Evolutionary conservation across 2,888 invertebrate species (phyloP), one percentile per base, ranked within the genome.

Genomic region (Catocala sponsa): DNA sequence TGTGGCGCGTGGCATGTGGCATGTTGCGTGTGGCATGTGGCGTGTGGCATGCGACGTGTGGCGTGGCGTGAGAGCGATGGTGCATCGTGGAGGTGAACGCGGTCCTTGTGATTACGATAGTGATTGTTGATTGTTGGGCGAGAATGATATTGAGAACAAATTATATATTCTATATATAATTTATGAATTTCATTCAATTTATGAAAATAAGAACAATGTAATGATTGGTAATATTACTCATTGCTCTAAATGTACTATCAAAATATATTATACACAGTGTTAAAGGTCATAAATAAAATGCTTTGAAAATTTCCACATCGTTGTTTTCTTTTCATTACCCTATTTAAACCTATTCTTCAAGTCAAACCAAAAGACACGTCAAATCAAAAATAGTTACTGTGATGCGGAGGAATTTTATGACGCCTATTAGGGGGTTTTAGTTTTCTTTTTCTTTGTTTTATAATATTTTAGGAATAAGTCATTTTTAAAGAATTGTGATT

Each of bases 221-320:
- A 92, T 93, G 90, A 93, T 94, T 92, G 94, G 94, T 94, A 93
- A 94, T 93, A 94, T 95, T 94, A 95, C 93, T 94, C 91, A 94
- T 93, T 94, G 94, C 95, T 94, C 94, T 95, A 94, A 94, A 94
- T 95, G 95, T 95, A 95, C 91, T 95, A 95, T 94, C 94, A 94
- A 94, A 94, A 94, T 95, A 94, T 94, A 94, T 94, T 94, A 94
- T 94, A 94, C 94, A 94, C 94, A 91, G 94, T 94, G 94, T 94
- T 94, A 94, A 94, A 94, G 93, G 93, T 94, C 94, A 93, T 94
- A 92, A 94, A 94, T 94, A 94, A 94, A 94, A 93, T 92, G 94
- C 94, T 94, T 94, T 92, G 94, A 94, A 94, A 94, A 94, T 94
- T 94, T 94, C 92, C 91, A 90, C 70, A 87, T 72, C 61, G 68